These are phyloP conservation scores for Typhlomys cinereus DNA, from an alignment of 2,113 vertebrate genomes.

Conservation along the genomic window DNA sequence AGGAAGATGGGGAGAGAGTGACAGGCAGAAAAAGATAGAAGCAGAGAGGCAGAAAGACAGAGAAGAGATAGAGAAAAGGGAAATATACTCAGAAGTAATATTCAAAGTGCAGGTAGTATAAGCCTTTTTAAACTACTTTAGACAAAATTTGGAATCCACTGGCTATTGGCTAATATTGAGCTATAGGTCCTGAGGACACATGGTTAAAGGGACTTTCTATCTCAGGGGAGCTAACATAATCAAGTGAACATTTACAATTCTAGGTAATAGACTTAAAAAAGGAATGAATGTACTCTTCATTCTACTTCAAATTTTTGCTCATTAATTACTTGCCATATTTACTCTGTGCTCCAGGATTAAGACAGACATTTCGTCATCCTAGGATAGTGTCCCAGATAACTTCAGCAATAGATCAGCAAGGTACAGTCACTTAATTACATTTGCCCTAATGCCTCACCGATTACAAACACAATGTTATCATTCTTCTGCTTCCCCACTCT, in stretches of 20 bases:
- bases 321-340: conserved; percentile 27
- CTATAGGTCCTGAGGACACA: not conserved
- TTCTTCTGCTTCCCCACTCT: not conserved
- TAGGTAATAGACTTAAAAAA: not conserved
- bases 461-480: not conserved
- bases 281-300: not conserved
- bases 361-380: not conserved
- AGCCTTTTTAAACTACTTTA: not conserved
- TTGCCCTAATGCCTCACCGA: not conserved
- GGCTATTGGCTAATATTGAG: no score
- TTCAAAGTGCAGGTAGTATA: not conserved
- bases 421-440: not conserved
- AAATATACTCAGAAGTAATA: not conserved
- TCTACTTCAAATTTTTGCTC: not conserved
- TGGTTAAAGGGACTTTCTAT: not conserved
- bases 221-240: not conserved
- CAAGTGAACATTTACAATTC: not conserved
- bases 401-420: not conserved
- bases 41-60: not conserved
- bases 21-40: no score
- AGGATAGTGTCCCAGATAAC: not conserved
- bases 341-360: not conserved
- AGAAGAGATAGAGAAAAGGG: no score
- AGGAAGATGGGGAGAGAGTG: no score
- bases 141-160: not conserved